phyloP scores from a whole-genome alignment of 2,113 vertebrate genomes.

The Eira barbara region DNA sequence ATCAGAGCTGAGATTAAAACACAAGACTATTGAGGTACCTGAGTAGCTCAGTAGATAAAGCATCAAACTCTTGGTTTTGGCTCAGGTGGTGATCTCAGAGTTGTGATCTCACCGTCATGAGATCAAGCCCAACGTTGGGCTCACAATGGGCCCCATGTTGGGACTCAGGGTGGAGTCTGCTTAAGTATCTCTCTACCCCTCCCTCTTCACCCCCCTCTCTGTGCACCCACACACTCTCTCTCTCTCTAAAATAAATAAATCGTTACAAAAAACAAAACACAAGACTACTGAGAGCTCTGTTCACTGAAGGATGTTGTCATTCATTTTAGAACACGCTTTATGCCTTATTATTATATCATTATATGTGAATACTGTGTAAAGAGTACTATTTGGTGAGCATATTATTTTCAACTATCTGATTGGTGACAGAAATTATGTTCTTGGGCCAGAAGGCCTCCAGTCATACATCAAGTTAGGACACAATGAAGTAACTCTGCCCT shows the following conservation, averaged over 20 bases:
- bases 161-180: background rate
- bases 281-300: background rate
- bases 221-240: background rate
- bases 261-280: background rate
- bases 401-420: slow-evolving; percentile 59
- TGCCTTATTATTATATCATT: slow-evolving; percentile 32
- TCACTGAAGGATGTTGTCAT: background rate
- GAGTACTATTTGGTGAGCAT: background rate
- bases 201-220: background rate
- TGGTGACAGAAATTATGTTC: slow-evolving; percentile 54
- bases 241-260: background rate
- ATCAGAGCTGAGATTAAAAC: slow-evolving; percentile 18
- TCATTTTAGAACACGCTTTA: background rate
- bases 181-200: background rate
- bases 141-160: background rate
- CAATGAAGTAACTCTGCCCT: slow-evolving; percentile 45
- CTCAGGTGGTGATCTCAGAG: background rate
- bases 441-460: slow-evolving; percentile 44
- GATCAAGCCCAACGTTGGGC: background rate
- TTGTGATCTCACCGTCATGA: background rate
- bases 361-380: slow-evolving; percentile 10
- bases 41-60: background rate
- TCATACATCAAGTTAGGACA: slow-evolving; percentile 44
- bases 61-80: background rate
- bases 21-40: background rate